Percentiles rank a stretch among this genome's conserved stretches.
Evolutionary conservation across 1,140 invertebrate genomes (phyloP).

Genomic region (Solen grandis): DNA sequence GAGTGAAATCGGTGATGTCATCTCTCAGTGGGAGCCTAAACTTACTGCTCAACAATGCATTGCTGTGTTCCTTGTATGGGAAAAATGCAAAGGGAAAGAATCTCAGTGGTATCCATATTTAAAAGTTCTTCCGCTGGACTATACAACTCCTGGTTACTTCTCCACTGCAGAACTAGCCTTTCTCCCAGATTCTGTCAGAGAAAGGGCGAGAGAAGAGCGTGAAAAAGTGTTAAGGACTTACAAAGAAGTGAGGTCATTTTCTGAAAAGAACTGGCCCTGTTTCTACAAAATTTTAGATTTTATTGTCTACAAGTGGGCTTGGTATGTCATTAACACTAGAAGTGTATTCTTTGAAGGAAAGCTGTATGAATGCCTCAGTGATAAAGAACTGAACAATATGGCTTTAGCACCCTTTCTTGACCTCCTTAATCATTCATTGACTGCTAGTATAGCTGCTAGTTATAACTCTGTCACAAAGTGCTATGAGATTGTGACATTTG

Average conservation of each 20-base stretch:
- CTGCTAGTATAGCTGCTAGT: slow-evolving; percentile 82
- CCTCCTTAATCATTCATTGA: slow-evolving; percentile 88
- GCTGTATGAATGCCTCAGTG: slow-evolving; percentile 43
- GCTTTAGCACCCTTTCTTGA: slow-evolving; percentile 90
- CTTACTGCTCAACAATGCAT: slow-evolving; percentile 76
- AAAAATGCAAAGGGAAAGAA: slow-evolving; percentile 65
- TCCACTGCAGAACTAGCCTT: slow-evolving; percentile 58
- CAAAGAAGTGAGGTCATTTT: slow-evolving; percentile 40
- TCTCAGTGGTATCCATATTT: slow-evolving; percentile 83
- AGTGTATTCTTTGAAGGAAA: slow-evolving; percentile 82
- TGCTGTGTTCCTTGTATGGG: slow-evolving; percentile 84
- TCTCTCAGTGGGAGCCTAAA: slow-evolving; percentile 63
- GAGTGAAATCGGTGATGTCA: slow-evolving; percentile 56
- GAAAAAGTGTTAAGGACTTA: slow-evolving; percentile 48
- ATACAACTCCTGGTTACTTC: slow-evolving; percentile 79
- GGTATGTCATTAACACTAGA: slow-evolving; percentile 89
- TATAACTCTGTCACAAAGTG: slow-evolving; percentile 79
- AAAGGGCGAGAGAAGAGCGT: slow-evolving; percentile 72
- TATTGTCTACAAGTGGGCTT: slow-evolving; percentile 82
- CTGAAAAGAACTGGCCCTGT: slow-evolving; percentile 53
- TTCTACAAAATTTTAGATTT: slow-evolving; percentile 55
- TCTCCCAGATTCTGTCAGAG: slow-evolving; percentile 82
- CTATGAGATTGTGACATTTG: slow-evolving; percentile 83
- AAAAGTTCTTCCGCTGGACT: slow-evolving; percentile 83
- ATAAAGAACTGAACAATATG: slow-evolving; percentile 81